Evolutionary conservation across 2,797 vertebrate genomes (phyloP).

Genomic region (Gephyroberyx darwinii): DNA sequence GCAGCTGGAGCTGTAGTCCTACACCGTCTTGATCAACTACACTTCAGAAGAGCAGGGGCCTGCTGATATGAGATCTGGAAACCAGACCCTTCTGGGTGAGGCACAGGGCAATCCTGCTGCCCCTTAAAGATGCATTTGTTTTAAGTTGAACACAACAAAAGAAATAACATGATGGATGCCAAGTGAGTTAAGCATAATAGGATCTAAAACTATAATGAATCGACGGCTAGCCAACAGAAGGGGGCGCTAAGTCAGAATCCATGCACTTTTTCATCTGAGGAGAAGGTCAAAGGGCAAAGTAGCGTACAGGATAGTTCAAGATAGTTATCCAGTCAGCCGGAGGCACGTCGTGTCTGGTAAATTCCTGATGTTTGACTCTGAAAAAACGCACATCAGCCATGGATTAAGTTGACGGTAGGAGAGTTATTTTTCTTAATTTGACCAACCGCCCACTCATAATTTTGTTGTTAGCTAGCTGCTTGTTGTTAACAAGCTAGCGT

Average conservation of each 20-base stretch:
- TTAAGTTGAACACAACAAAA: background rate
- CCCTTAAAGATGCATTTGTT: too few species aligned
- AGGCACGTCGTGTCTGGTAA: background rate
- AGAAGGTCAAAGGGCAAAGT: constrained; percentile 20
- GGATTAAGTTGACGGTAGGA: background rate
- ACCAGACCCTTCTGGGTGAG: background rate
- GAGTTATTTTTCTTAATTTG: too few species aligned
- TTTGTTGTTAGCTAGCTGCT: too few species aligned
- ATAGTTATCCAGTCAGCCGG: background rate
- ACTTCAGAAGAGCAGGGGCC: background rate
- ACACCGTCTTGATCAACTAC: constrained; percentile 1
- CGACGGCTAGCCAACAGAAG: constrained; percentile 20
- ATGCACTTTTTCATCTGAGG: background rate
- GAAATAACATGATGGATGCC: too few species aligned
- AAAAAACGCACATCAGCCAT: background rate
- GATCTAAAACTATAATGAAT: background rate
- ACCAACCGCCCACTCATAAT: background rate
- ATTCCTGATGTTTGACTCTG: background rate
- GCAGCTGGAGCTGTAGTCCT: background rate
- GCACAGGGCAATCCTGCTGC: too few species aligned
- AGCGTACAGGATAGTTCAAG: background rate
- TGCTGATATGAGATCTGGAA: background rate
- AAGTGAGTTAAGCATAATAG: too few species aligned
- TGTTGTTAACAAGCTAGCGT: background rate
- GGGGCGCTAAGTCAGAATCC: constrained; percentile 46